Percentiles rank a stretch among this genome's conserved stretches.
Conservation (phyloP, 30 jellyfish, hydroid and myxozoan genomes). For the Cassiopea andromeda region DNA sequence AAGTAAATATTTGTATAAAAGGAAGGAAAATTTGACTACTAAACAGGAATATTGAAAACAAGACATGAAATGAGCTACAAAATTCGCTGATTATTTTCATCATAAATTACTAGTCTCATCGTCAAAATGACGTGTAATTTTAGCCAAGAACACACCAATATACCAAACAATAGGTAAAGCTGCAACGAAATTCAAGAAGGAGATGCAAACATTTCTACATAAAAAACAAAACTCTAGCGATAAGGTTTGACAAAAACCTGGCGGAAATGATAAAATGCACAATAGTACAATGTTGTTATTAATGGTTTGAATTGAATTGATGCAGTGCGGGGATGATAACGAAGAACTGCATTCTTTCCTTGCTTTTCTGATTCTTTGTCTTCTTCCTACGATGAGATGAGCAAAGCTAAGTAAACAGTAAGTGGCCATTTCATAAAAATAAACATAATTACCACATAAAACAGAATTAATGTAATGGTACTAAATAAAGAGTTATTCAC, state of each 20-base stretch:
- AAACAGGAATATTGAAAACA: neutral
- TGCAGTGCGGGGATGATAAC: constrained; percentile 63
- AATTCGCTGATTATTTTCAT: no score
- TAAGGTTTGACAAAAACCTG: constrained; percentile 26
- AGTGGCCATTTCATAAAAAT: neutral
- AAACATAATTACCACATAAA: no score
- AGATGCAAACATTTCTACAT: no score
- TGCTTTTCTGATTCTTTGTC: constrained; percentile 61
- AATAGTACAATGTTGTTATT: constrained; percentile 80
- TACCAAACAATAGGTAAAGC: no score
- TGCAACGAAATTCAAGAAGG: no score
- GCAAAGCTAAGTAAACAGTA: constrained; percentile 4
- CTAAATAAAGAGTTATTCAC: no score
- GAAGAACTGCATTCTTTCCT: constrained; percentile 53
- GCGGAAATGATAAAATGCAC: constrained; percentile 84
- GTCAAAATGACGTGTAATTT: no score
- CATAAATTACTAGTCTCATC: no score
- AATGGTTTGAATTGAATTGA: constrained; percentile 60
- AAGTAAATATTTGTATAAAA: neutral
- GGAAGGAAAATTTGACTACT: neutral
- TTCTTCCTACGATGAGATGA: constrained; percentile 69
- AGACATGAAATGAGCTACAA: neutral
- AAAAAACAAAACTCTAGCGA: neutral
- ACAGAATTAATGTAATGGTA: no score
- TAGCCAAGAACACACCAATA: no score